Evolutionary conservation across 1,140 invertebrate species (phyloP).

Genomic region (Grapholita molesta): DNA sequence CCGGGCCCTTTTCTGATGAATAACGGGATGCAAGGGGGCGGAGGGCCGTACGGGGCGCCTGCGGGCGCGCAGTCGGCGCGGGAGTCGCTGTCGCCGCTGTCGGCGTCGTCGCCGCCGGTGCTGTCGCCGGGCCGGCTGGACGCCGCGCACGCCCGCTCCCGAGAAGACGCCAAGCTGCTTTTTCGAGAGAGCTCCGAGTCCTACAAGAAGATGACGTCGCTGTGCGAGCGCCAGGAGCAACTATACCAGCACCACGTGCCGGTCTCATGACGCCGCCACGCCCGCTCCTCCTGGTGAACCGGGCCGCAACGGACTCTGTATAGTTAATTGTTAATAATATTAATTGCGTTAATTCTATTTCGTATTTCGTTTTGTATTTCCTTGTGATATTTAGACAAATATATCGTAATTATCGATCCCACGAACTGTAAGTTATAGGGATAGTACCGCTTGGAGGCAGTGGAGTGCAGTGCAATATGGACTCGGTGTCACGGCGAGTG

Average conservation of each 20-base stretch:
- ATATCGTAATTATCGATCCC: conserved; percentile 70
- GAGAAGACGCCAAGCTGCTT: conserved; percentile 74
- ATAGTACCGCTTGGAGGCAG: conserved; percentile 54
- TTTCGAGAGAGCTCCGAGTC: conserved; percentile 75
- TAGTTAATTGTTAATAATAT: conserved; percentile 76
- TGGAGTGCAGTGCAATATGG: conserved; percentile 70
- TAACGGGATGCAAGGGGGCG: conserved; percentile 49
- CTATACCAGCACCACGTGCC: conserved; percentile 77
- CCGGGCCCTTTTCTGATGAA: conserved; percentile 65
- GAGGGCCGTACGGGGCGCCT: conserved; percentile 56
- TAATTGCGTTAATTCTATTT: conserved; percentile 73
- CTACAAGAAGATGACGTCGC: conserved; percentile 76
- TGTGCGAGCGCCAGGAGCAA: conserved; percentile 76
- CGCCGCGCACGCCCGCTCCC: conserved; percentile 58
- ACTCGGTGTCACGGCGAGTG: conserved; percentile 63
- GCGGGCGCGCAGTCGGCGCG: conserved; percentile 63
- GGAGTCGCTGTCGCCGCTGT: conserved; percentile 71
- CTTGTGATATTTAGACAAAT: conserved; percentile 78
- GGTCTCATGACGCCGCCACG: conserved; percentile 72
- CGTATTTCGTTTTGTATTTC: conserved; percentile 75
- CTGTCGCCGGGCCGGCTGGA: conserved; percentile 67
- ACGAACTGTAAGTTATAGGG: conserved; percentile 74
- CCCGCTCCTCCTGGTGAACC: conserved; percentile 59
- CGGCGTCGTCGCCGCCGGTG: conserved; percentile 73
- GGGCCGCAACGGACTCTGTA: conserved; percentile 53